Base-by-base conservation (phyloP, 2,888 invertebrate genomes). In the Anorthoa munda region DNA sequence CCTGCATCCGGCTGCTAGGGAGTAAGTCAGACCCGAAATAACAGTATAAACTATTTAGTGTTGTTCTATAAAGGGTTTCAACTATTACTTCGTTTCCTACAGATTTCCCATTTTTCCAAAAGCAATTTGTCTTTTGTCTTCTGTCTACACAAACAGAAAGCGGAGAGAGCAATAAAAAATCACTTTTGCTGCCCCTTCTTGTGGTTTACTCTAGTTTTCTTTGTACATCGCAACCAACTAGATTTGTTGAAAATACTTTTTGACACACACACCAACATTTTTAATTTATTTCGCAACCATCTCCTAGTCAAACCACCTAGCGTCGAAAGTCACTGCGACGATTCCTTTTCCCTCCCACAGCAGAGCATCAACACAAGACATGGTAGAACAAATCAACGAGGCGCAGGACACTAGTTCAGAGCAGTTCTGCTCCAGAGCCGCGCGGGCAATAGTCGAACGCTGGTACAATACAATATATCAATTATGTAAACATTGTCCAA, bases 1-100 rank as follows among this genome's bases (percentile, higher is more conserved):
- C 64, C 90, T 94, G 86, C 96, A 96, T 89, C 96, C 95, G 63
- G 97, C 96, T 60, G 92, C 95, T 75, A 94, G 97, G 90, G 97
- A 97, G 98, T 97, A 71, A 88, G 90, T 86, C n/a, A n/a, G 13
- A 59, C 39, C 13, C 4, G 12, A n/a, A n/a, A 18, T 15, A 31
- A 58, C 3, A 3, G 11, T 18, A 31, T 2, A 39, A 31, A 39
- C 31, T n/a, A 17, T 26, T 2, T n/a, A 66, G 18, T 51, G 13
- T 58, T 15, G 2, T 11, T 45, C 26, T 31, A 15, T 21, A 23
- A 26, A 2, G 18, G 4, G 13, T 23, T 46, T 17, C 31, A 46
- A 23, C 31, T 9, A 15, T 26, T n/a, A 51, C 0, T n/a, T 48
- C 11, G 2, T 50, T 77, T 12, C 13, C 17, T 50, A 48, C 13